Evolutionary conservation across 2,113 vertebrate genomes (phyloP).

Genomic region (Micromys minutus): DNA sequence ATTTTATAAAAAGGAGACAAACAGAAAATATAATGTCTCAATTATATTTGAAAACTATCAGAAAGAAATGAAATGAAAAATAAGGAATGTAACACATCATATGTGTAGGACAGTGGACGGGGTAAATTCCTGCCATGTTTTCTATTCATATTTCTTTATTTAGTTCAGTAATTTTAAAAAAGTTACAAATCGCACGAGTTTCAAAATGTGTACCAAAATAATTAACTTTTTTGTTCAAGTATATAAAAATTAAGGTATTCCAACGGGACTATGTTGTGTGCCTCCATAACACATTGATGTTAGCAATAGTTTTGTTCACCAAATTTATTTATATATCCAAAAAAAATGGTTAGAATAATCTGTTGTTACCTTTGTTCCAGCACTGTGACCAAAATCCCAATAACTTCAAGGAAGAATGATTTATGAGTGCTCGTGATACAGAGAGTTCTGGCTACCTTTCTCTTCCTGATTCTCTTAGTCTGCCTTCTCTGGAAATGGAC

Average conservation of each 20-base stretch:
- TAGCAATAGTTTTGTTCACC: not conserved
- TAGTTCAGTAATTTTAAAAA: slow-evolving; percentile 18
- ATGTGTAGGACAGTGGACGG: not conserved
- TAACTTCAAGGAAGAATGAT: not conserved
- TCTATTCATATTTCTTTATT: not conserved
- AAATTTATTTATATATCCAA: slow-evolving; percentile 25
- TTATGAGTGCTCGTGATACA: not conserved
- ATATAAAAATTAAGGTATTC: slow-evolving; percentile 37
- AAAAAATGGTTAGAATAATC: not conserved
- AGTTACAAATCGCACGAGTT: not conserved
- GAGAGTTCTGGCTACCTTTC: not conserved
- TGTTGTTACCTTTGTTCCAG: not conserved
- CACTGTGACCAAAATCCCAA: not conserved
- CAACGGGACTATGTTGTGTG: not conserved
- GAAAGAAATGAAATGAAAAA: slow-evolving; percentile 41
- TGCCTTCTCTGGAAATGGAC: not conserved
- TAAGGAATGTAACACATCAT: slow-evolving; percentile 8
- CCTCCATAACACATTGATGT: slow-evolving; percentile 14
- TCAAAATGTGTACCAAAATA: slow-evolving; percentile 41
- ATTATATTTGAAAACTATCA: slow-evolving; percentile 36
- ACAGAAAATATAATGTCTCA: slow-evolving; percentile 30
- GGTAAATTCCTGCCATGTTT: slow-evolving; percentile 48
- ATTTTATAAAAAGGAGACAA: not conserved
- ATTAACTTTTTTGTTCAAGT: slow-evolving; percentile 37
- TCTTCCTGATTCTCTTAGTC: not conserved